Conservation (phyloP, 2,888 invertebrate species). For the Brassicogethes aeneus region DNA sequence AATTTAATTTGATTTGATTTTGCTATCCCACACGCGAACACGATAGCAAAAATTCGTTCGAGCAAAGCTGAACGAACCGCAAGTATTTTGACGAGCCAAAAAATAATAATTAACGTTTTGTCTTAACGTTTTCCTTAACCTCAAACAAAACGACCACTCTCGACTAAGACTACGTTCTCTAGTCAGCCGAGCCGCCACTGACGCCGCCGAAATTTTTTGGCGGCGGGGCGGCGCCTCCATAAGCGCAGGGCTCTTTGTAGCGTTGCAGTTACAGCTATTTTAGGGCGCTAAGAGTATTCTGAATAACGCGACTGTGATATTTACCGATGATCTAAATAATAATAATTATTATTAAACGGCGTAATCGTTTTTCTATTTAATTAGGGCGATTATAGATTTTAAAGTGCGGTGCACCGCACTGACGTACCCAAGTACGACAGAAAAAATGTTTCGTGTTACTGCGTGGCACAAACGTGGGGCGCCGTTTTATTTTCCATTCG, state of each 20-base stretch:
- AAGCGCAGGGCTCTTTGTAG: slow-evolving; percentile 21
- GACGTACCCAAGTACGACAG: no score
- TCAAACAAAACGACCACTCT: slow-evolving; percentile 4
- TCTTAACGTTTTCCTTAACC: not conserved
- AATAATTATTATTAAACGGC: no score
- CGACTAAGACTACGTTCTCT: slow-evolving; percentile 15
- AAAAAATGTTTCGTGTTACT: no score
- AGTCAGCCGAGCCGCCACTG: slow-evolving; percentile 11
- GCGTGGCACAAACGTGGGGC: no score
- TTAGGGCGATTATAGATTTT: no score
- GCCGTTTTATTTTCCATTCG: no score
- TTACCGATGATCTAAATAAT: slow-evolving; percentile 26
- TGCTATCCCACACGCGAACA: slow-evolving; percentile 24
- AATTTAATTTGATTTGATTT: slow-evolving; percentile 14
- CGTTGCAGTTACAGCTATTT: slow-evolving; percentile 42
- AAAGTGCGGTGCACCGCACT: no score
- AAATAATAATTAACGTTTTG: slow-evolving; percentile 4
- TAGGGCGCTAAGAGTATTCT: slow-evolving; percentile 40
- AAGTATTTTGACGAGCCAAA: slow-evolving; percentile 22
- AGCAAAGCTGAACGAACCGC: slow-evolving; percentile 15
- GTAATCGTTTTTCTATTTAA: no score
- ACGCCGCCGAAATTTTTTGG: slow-evolving; percentile 3
- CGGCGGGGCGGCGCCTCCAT: not conserved
- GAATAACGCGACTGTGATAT: slow-evolving; percentile 40
- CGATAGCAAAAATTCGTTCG: slow-evolving; percentile 15